These are phyloP conservation scores for Rhabdornis inornatus DNA, from an alignment of 2,113 vertebrate genomes.

Conservation along the genomic window DNA sequence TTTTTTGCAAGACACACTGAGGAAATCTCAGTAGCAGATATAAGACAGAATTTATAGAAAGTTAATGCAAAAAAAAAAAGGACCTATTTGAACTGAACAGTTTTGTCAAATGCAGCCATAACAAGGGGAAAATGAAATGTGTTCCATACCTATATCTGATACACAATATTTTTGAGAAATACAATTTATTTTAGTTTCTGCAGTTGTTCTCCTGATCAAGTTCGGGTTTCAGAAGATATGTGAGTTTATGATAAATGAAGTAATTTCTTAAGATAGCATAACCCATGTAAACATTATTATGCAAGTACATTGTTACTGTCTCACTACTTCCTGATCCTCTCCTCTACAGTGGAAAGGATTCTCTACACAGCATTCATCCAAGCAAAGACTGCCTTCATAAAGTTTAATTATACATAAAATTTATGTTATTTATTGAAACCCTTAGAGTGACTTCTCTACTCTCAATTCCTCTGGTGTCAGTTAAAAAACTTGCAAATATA, in stretches of 20 bases:
- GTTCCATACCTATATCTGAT: not conserved
- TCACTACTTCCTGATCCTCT: not conserved
- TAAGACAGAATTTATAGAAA: not conserved
- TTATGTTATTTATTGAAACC: not conserved
- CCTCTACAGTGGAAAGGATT: not conserved
- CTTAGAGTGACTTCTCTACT: not conserved
- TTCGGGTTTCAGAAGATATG: not conserved
- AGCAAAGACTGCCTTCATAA: not conserved
- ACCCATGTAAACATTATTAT: not conserved
- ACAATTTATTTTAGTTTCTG: not conserved
- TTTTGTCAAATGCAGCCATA: not conserved
- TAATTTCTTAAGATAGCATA: not conserved
- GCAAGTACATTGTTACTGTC: not conserved
- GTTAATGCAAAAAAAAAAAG: not conserved
- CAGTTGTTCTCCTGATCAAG: not conserved
- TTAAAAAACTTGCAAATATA: not conserved
- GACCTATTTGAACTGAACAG: not conserved
- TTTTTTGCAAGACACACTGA: not conserved
- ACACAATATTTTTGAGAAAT: not conserved
- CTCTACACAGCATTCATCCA: not conserved
- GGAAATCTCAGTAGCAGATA: not conserved
- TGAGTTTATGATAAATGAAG: not conserved
- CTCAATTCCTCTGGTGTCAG: not conserved
- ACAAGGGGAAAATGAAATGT: not conserved
- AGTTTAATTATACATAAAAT: not conserved